phyloP scores from a whole-genome alignment of 2,113 vertebrate genomes.

The Brachyistius frenatus region DNA sequence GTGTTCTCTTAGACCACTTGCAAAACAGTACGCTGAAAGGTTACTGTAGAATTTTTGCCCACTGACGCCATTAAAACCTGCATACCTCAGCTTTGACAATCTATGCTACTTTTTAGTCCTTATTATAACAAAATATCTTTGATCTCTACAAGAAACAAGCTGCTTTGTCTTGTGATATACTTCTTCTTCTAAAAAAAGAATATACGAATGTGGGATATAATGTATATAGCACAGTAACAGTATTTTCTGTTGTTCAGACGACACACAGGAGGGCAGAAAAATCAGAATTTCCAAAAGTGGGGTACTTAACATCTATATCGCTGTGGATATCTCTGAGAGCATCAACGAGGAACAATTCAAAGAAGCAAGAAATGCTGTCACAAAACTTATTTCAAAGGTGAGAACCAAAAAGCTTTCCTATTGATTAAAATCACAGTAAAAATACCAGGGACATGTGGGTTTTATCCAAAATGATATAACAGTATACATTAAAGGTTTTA shows the following conservation, averaged over 20 bases:
- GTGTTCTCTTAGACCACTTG: no score
- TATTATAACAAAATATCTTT: no score
- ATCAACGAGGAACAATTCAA: constrained; percentile 18
- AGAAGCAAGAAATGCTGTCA: constrained; percentile 23
- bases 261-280: constrained; percentile 57
- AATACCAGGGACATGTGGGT: neutral
- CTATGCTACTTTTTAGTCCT: no score
- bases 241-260: constrained; percentile 55
- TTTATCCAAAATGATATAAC: neutral
- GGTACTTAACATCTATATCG: constrained; percentile 84
- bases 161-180: no score
- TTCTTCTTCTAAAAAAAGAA: neutral
- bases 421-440: neutral
- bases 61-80: no score
- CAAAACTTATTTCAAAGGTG: constrained; percentile 79
- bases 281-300: constrained; percentile 68
- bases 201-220: neutral
- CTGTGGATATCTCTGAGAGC: constrained; percentile 83
- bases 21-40: no score
- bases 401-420: constrained; percentile 9
- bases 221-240: constrained; percentile 1
- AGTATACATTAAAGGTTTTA: neutral
- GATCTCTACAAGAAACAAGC: no score
- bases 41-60: no score
- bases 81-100: no score